Evolutionary conservation across 2,797 vertebrate genomes (phyloP).

Genomic region (Lindbergichthys nudifrons): DNA sequence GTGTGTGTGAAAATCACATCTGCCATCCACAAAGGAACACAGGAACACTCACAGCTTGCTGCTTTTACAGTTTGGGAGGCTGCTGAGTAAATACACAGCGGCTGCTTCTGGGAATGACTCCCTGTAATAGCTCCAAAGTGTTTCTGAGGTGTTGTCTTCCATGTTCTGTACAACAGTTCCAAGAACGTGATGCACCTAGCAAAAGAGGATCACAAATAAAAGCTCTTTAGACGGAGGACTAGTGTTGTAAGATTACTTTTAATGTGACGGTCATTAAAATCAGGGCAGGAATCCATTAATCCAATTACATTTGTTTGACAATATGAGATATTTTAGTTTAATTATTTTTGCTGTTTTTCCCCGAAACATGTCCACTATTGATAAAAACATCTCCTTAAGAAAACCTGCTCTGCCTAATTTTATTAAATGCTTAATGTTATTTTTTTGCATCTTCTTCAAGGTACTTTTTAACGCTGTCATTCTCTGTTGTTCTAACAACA

Average conservation of each 20-base stretch:
- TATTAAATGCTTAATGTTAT: not conserved
- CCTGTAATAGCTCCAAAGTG: not conserved
- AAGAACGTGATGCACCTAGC: not conserved
- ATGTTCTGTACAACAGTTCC: not conserved
- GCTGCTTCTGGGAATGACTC: not conserved
- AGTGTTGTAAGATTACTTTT: not conserved
- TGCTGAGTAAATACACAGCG: not conserved
- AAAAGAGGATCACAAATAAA: not conserved
- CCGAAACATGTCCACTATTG: not conserved
- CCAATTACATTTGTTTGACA: constrained; percentile 22
- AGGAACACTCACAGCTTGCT: not conserved
- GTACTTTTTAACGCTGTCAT: not conserved
- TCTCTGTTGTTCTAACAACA: not conserved
- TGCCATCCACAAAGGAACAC: constrained; percentile 41
- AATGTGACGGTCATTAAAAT: constrained; percentile 25
- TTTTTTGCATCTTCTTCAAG: not conserved
- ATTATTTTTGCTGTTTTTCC: not conserved
- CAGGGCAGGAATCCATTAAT: constrained; percentile 21
- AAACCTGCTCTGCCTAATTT: not conserved
- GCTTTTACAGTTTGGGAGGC: not conserved
- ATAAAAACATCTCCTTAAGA: too few relatives aligned
- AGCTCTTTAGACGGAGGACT: not conserved
- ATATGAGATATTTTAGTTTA: not conserved
- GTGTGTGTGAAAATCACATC: constrained; percentile 33
- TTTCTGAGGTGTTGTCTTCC: not conserved